Base-by-base conservation (phyloP, 2,113 vertebrate genomes). In the Menidia beryllina region DNA sequence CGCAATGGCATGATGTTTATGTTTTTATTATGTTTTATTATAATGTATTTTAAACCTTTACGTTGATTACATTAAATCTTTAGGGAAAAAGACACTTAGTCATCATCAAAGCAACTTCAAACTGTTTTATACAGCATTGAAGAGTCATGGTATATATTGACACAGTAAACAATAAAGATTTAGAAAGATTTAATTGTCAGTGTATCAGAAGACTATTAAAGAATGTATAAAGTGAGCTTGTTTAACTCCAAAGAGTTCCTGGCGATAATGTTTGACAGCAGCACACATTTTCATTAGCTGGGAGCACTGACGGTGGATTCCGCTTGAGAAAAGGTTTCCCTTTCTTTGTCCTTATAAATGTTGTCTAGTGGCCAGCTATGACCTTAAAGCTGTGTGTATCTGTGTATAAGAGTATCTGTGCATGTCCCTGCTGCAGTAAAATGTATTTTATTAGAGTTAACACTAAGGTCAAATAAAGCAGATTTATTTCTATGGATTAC, bases 361-460 rank as follows among this genome's bases (percentile, higher is more conserved):
- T 67, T 83, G 76, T 84, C 83, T 74, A 75, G 67, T 83, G 75
- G 75, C 75, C 72, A 78, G 72, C 72, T 72, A 79, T 78, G 79
- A 83, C 78, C 78, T 60, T 69, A 79, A 75, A 80, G 58, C 57
- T 58, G 51, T 23, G 24, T 58, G 69, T 50, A 65, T 34, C 10
- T 63, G 67, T 49, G 53, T 43, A 47, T 54, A 57, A 48, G 15
- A 15, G 49, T 63, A 45, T 51, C 11, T 25, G 68, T 25, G 52
- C 15, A 23, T 50, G 24, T 61, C 57, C 48, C 53, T 30, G 34
- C 62, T 83, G 88, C 88, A 90, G 93, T 95, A 93, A 94, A 92
- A 94, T 86, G 61, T 84, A 69, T 88, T 91, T 94, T 93, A 94
- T 86, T 79, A 90, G 81, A 83, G 84, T 90, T 91, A 89, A 89